Evolutionary conservation across 2,888 invertebrate species (phyloP).

Genomic region (Mythimna impura): DNA sequence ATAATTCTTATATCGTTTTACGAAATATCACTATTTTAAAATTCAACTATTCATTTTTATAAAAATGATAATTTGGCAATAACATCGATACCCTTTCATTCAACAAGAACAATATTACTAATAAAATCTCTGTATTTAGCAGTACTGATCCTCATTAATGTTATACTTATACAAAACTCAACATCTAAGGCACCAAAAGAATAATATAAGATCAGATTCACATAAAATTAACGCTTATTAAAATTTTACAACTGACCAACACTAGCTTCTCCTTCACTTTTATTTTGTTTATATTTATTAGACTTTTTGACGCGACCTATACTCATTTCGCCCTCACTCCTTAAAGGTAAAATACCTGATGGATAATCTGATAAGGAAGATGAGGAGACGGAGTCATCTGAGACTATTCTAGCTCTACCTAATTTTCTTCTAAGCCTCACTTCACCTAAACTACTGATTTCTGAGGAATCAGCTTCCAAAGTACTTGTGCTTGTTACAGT

Average conservation of each 20-base stretch:
- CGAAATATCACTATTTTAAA: constrained; percentile 26
- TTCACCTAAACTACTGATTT: constrained; percentile 87
- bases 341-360: constrained; percentile 78
- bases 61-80: constrained; percentile 17
- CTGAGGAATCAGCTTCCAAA: constrained; percentile 83
- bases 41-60: constrained; percentile 21
- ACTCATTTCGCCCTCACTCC: constrained; percentile 84
- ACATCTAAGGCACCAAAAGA: constrained; percentile 71
- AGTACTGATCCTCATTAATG: constrained; percentile 48
- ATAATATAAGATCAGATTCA: constrained; percentile 57
- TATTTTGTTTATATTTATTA: constrained; percentile 58
- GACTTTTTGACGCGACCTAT: constrained; percentile 69
- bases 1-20: constrained; percentile 23
- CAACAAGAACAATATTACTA: constrained; percentile 9
- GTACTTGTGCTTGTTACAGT: constrained; percentile 80
- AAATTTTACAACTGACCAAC: constrained; percentile 61
- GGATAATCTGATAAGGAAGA: constrained; percentile 73
- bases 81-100: neutral
- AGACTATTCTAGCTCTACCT: constrained; percentile 68
- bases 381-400: constrained; percentile 78
- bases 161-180: constrained; percentile 49
- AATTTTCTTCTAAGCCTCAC: constrained; percentile 76
- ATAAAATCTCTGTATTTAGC: constrained; percentile 4
- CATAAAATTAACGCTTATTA: constrained; percentile 28
- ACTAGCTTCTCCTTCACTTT: constrained; percentile 82